Base-by-base conservation (phyloP, 2,888 invertebrate genomes). In the Xestia xanthographa region DNA sequence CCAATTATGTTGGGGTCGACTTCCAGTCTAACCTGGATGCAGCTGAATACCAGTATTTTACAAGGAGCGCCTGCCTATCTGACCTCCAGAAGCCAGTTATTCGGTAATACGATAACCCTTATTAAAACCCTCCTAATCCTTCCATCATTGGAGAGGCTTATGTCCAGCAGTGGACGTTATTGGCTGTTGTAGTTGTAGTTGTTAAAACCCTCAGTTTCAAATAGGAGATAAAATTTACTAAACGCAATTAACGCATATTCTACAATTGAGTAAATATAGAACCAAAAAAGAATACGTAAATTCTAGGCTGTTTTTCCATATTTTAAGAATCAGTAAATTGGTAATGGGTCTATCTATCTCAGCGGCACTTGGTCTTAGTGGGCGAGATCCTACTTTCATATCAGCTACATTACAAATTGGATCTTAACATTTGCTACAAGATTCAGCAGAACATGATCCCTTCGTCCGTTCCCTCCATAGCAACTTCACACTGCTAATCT, bases 401-500 rank as follows among this genome's bases (percentile, higher is more conserved):
- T 43, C 53, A 53, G 34, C 12, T 5, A 5, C 60, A 43, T 22
- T 29, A 22, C 45, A 43, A 12, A 29, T 29, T 26, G n/a, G 29
- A 62, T 43, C 34, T 2, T n/a, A 66, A 70, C 29, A 41, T 22
- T 34, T 12, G 11, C 38, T 8, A 38, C 0, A 5, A 62, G 62
- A 62, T 62, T 48, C 5, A 34, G 11, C n/a, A 22, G n/a, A 38
- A 38, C 5, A 69, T n/a, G 38, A 58, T 66, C 26, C 53, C 53
- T 29, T 29, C 14, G 2, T 6, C 26, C 22, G 14, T 80, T 38
- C 26, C 48, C n/a, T 58, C n/a, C 48, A 29, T 71, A 68, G 60
- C 48, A 81, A 66, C 71, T 56, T 11, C 53, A 74, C 43, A 41
- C 56, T 62, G 45, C 63, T 82, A 76, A 85, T 85, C 62, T 77